Percentiles rank a stretch among this genome's conserved stretches.
phyloP scores from a whole-genome alignment of 1,140 invertebrate species.

The Eupristina koningsbergeri region DNA sequence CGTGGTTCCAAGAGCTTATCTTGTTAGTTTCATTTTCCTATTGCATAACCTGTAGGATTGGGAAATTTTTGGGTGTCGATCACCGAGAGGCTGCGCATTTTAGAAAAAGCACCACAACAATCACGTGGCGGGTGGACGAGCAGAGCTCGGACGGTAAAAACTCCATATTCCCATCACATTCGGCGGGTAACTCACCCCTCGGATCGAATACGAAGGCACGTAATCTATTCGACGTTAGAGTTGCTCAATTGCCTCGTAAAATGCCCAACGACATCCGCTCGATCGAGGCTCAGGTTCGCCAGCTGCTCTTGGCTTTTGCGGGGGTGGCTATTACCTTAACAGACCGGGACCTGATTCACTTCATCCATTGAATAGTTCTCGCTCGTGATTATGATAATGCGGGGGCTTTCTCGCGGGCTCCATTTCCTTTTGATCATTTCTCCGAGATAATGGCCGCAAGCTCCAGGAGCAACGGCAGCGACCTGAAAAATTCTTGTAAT shows the following conservation, averaged over 20 bases:
- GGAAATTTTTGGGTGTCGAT: no score
- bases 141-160: neutral
- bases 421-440: neutral
- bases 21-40: no score
- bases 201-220: conserved; percentile 23
- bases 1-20: no score
- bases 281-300: neutral
- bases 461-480: neutral
- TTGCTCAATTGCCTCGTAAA: conserved; percentile 48
- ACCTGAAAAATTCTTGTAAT: neutral
- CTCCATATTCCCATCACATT: conserved; percentile 20
- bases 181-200: conserved; percentile 8
- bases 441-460: neutral
- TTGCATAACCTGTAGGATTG: no score
- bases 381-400: conserved; percentile 44
- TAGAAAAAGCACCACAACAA: neutral
- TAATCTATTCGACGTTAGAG: conserved; percentile 46
- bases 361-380: conserved; percentile 38
- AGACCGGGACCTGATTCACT: neutral
- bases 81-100: no score
- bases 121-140: neutral
- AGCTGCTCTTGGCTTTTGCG: conserved; percentile 10
- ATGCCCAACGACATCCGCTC: conserved; percentile 33
- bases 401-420: neutral
- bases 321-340: conserved; percentile 40